Evolutionary conservation across 2,888 invertebrate species (phyloP).

Genomic region (Ophion slaviceki): DNA sequence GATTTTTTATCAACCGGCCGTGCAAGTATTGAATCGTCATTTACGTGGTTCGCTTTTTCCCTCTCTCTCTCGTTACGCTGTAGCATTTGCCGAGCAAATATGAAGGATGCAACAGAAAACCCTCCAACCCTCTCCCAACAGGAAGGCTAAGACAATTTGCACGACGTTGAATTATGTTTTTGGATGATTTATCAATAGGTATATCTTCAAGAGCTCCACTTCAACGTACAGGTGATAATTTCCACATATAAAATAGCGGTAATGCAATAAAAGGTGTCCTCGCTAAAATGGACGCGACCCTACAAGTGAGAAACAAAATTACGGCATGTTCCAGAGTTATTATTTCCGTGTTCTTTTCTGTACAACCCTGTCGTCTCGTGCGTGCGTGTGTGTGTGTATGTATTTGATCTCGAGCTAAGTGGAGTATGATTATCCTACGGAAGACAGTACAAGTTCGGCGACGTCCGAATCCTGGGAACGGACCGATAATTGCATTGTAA

Average conservation of each 20-base stretch:
- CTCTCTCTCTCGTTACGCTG: no score
- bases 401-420: neutral
- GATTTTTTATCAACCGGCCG: neutral
- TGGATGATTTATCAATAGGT: constrained; percentile 30
- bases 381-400: neutral
- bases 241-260: constrained; percentile 11
- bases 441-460: constrained; percentile 93
- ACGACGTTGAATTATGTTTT: neutral
- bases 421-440: constrained; percentile 88
- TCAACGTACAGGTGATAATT: constrained; percentile 32
- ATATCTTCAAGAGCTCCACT: constrained; percentile 32
- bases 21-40: no score
- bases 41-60: no score
- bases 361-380: constrained; percentile 21
- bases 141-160: neutral
- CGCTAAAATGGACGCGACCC: neutral
- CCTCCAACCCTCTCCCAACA: no score
- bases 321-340: constrained; percentile 7
- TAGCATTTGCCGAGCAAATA: neutral
- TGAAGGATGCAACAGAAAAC: neutral
- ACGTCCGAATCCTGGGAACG: constrained; percentile 93
- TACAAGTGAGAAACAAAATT: constrained; percentile 4
- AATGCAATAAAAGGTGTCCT: constrained; percentile 37
- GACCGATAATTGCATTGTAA: constrained; percentile 97
- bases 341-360: constrained; percentile 24